A percentile compares a stretch with the other conserved stretches of the same genome.
Evolutionary conservation across 1,140 invertebrate species (phyloP).

Genomic region (Physella acuta): DNA sequence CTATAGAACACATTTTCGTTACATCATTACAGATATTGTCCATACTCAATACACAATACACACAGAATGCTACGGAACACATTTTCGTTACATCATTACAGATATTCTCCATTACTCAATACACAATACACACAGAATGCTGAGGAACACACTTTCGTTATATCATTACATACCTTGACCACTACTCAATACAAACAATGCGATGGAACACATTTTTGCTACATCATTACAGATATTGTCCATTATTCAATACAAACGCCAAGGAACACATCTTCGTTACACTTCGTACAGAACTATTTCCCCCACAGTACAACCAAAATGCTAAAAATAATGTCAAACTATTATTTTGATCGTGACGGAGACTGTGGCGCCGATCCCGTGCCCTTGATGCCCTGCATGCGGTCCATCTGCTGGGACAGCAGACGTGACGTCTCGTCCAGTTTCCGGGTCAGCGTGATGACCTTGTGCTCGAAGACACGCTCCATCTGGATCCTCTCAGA

Average conservation of each 20-base stretch:
- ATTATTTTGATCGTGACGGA: not conserved
- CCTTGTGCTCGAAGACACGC: conserved; percentile 25
- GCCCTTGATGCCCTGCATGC: not conserved
- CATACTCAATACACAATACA: no score
- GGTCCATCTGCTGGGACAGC: conserved; percentile 18
- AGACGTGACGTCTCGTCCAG: conserved; percentile 19
- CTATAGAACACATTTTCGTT: no score
- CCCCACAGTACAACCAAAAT: not conserved
- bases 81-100: no score
- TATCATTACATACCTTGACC: no score
- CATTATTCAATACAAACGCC: not conserved
- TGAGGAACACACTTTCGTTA: no score
- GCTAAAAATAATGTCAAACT: not conserved
- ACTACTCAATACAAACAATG: no score
- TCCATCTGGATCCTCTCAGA: conserved; percentile 34
- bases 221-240: not conserved
- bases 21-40: no score
- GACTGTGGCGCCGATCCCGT: not conserved
- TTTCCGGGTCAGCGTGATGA: conserved; percentile 19
- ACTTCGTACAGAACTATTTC: no score
- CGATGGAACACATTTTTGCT: no score
- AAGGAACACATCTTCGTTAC: not conserved
- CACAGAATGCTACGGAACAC: no score
- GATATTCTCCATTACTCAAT: no score
- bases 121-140: no score